Evolutionary conservation across 2,113 vertebrate genomes (phyloP).

Genomic region (Notothenia rossii): DNA sequence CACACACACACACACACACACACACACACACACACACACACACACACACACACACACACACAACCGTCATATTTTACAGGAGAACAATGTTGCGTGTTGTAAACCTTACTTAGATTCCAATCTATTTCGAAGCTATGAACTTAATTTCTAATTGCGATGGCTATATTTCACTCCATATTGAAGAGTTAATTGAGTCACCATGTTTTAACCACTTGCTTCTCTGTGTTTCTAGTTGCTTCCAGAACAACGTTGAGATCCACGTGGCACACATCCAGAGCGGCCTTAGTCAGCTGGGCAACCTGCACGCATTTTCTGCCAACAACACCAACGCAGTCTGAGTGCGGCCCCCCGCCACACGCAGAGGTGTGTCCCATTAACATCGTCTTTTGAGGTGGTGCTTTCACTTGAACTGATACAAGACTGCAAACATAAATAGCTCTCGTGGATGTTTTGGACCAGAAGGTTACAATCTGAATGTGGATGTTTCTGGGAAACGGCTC

Average conservation of each 20-base stretch:
- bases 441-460: slow-evolving; percentile 11
- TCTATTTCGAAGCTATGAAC: too few species aligned
- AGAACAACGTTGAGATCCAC: slow-evolving; percentile 99
- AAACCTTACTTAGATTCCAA: too few species aligned
- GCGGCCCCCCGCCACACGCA: slow-evolving; percentile 20
- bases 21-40: too few species aligned
- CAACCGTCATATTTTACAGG: too few species aligned
- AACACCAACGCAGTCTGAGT: slow-evolving; percentile 96
- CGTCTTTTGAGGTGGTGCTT: slow-evolving; percentile 50
- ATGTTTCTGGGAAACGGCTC: slow-evolving; percentile 61
- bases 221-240: slow-evolving; percentile 90
- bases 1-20: too few species aligned
- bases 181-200: too few species aligned
- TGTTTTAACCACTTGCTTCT: slow-evolving; percentile 3
- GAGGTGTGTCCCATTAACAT: not conserved
- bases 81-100: too few species aligned
- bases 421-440: slow-evolving; percentile 16
- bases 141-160: too few species aligned
- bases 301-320: slow-evolving; percentile 97
- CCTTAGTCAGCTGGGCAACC: slow-evolving; percentile 98
- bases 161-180: too few species aligned
- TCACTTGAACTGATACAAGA: slow-evolving; percentile 46
- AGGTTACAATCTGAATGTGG: slow-evolving; percentile 24
- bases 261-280: slow-evolving; percentile 99
- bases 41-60: too few species aligned